Percentiles rank a stretch among this genome's conserved stretches.
Conservation (phyloP, 2,888 invertebrate genomes). For the Muschampia staudingeri region DNA sequence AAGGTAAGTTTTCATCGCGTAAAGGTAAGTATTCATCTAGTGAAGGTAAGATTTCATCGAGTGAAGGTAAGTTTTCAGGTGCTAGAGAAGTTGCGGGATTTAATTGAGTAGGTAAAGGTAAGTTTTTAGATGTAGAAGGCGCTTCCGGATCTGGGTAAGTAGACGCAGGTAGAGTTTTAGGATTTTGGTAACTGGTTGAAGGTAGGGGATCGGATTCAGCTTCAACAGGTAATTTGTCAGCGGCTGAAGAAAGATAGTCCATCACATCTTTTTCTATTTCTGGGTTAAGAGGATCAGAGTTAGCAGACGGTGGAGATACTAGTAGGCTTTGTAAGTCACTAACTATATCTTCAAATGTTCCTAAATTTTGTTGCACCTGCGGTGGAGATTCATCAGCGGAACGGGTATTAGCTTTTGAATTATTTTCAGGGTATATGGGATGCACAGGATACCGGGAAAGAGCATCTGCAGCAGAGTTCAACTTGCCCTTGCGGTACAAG, state of each 20-base stretch:
- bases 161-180: constrained; percentile 7
- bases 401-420: background rate
- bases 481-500: constrained; percentile 49
- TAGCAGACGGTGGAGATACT: constrained; percentile 17
- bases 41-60: no score
- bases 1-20: no score
- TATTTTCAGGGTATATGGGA: constrained; percentile 32
- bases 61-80: background rate
- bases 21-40: no score
- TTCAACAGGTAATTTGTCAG: background rate
- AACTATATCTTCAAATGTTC: background rate
- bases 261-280: constrained; percentile 28
- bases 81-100: background rate
- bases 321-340: constrained; percentile 13
- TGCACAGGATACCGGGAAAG: constrained; percentile 32
- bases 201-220: background rate
- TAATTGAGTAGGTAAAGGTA: background rate
- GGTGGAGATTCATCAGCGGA: background rate
- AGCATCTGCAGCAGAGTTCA: constrained; percentile 51
- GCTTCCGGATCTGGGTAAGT: constrained; percentile 20
- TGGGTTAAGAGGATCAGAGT: background rate
- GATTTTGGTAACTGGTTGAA: constrained; percentile 16
- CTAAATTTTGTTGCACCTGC: background rate
- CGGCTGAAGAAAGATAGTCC: background rate
- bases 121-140: background rate